phyloP scores from a whole-genome alignment of 1,140 invertebrate species.

The Heliconius eleuchia region DNA sequence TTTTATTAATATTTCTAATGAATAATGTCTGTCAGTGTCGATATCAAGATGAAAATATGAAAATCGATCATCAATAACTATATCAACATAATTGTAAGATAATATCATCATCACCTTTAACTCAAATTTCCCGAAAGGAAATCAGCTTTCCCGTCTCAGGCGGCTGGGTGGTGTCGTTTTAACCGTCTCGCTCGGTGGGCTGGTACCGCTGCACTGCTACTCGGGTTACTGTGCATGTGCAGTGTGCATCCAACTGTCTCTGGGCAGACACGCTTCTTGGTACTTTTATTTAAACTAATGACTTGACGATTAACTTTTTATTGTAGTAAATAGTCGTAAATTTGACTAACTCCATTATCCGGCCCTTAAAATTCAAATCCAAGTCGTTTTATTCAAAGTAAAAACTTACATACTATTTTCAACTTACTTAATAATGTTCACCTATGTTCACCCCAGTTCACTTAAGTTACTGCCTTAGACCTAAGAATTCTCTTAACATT shows the following conservation, averaged over 20 bases:
- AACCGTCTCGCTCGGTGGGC: slow-evolving; percentile 61
- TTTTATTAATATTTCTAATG: too few species aligned
- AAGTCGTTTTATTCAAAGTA: too few species aligned
- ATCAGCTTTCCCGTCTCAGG: slow-evolving; percentile 59
- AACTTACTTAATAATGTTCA: too few species aligned
- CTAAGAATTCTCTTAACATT: too few species aligned
- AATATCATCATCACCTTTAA: slow-evolving; percentile 22
- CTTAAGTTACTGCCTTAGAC: too few species aligned
- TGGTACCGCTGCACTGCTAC: slow-evolving; percentile 40
- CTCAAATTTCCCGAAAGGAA: slow-evolving; percentile 57
- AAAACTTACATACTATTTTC: too few species aligned
- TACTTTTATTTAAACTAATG: neutral
- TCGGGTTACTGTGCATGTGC: slow-evolving; percentile 54
- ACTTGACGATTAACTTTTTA: too few species aligned
- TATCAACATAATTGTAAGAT: neutral
- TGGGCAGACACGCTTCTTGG: neutral
- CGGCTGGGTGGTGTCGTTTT: slow-evolving; percentile 55
- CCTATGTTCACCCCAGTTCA: too few species aligned
- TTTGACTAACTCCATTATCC: too few species aligned
- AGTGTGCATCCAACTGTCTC: slow-evolving; percentile 40
- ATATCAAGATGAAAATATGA: neutral
- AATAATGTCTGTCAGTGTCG: too few species aligned
- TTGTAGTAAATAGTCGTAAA: too few species aligned
- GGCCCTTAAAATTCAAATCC: too few species aligned
- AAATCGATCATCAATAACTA: neutral